A percentile compares a stretch with the other conserved stretches of the same genome.
Evolutionary conservation across 2,113 vertebrate genomes (phyloP).

Genomic region (Hylia prasina): DNA sequence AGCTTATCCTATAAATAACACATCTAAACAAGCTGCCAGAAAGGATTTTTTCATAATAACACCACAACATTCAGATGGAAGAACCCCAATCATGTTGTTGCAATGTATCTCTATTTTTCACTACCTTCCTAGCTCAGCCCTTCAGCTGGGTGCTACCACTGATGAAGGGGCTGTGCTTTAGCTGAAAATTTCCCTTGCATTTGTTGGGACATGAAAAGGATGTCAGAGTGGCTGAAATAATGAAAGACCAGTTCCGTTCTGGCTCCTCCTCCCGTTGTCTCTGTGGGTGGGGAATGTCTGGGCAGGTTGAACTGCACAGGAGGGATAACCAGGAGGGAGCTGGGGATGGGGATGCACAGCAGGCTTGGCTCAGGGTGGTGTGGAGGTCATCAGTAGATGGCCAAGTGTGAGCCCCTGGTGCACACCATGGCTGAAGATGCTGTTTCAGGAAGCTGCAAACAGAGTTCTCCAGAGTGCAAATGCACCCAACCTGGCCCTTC

Average conservation of each 20-base stretch:
- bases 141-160: not conserved
- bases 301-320: not conserved
- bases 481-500: not conserved
- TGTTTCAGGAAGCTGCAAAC: not conserved
- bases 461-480: not conserved
- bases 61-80: not conserved
- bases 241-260: not conserved
- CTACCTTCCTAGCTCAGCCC: not conserved
- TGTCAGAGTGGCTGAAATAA: not conserved
- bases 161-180: not conserved
- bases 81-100: not conserved
- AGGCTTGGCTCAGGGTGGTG: not conserved
- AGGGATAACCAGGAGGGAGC: not conserved
- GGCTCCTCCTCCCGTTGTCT: not conserved
- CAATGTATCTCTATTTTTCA: not conserved
- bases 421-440: fast-evolving
- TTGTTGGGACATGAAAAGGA: not conserved
- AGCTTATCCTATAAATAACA: not conserved
- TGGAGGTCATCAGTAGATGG: not conserved
- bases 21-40: not conserved
- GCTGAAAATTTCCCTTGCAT: not conserved
- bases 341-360: not conserved
- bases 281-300: not conserved
- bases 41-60: not conserved
- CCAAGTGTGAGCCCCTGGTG: not conserved